Base-by-base conservation (phyloP, 2,113 vertebrate genomes). In the Deroptyus accipitrinus region DNA sequence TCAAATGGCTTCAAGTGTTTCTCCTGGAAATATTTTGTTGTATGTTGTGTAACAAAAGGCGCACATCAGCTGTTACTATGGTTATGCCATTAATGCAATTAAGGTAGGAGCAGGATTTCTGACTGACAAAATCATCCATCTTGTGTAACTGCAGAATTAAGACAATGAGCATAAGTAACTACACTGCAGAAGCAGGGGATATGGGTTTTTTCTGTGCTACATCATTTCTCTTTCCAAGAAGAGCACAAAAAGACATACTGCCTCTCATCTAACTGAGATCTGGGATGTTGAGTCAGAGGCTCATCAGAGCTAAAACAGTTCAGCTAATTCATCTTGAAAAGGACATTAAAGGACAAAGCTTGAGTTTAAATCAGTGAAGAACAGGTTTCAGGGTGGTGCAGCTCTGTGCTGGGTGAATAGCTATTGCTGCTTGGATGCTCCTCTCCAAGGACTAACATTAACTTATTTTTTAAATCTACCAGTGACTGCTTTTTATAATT, bases 51-150 rank as follows among this genome's bases (percentile, higher is more conserved):
- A 93, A 86, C 70, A 54, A 91, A 62, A 93, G 62, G 90, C 11
- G 2, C 89, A 64, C 87, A 92, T 87, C 77, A 96, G 63, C 74
- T 66, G 85, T 95, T 97, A 69, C 85, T 85, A 88, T 95, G 92
- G 85, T 92, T 96, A 95, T 92, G 59, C 85, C 77, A 94, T 94
- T 97, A 94, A 88, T 83, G 70, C 80, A 96, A 94, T 95, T 96
- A 94, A 89, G 69, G 75, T 24, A 70, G 87, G 64, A 84, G 51
- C 86, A 79, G 88, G 83, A 94, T 92, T 96, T 96, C 78, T 91
- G 82, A 77, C 83, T 70, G 72, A 85, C 74, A 92, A 94, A 94
- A 89, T 76, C 68, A 84, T 94, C 86, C 88, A n/a, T 84, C 78
- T 96, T 95, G 94, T 25, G 37, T 93, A 96, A 96, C 85, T 35